phyloP scores from a whole-genome alignment of 1,140 invertebrate species.

The Helicoverpa zea region DNA sequence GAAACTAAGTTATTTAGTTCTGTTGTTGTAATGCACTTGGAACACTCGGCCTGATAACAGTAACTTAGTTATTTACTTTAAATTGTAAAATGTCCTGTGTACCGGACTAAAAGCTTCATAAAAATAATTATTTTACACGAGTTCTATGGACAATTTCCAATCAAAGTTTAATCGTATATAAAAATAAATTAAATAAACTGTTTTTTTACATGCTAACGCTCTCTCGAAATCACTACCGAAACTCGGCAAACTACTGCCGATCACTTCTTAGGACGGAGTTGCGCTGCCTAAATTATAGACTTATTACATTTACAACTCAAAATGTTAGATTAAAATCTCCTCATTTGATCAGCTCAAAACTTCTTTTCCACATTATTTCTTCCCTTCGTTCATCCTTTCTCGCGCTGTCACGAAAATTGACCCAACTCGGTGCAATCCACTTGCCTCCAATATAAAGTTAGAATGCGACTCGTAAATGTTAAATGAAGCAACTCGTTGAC shows the following conservation, averaged over 20 bases:
- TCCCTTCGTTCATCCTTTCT: no score
- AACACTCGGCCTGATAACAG: constrained; percentile 11
- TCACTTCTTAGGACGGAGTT: no score
- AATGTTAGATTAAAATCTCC: no score
- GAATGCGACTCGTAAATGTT: constrained; percentile 25
- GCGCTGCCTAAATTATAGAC: no score
- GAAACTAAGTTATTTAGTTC: constrained; percentile 16
- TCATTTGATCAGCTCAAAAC: not conserved
- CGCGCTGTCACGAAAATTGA: not conserved
- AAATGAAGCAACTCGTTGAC: constrained; percentile 29
- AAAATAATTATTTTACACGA: not conserved
- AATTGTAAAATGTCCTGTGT: not conserved
- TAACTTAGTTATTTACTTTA: constrained; percentile 8
- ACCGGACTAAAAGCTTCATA: not conserved
- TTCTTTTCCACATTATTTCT: no score
- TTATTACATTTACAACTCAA: no score
- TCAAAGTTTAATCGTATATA: no score
- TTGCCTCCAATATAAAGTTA: constrained; percentile 26
- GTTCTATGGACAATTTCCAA: no score
- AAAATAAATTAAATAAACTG: no score
- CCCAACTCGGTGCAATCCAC: constrained; percentile 3
- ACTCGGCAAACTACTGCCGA: no score
- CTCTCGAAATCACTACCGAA: no score
- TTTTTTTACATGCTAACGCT: no score
- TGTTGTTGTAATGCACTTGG: not conserved